A percentile compares a stretch with the other conserved stretches of the same genome.
These are phyloP conservation scores for Sterna hirundo DNA, from an alignment of 2,113 vertebrate species.

Conservation along the genomic window DNA sequence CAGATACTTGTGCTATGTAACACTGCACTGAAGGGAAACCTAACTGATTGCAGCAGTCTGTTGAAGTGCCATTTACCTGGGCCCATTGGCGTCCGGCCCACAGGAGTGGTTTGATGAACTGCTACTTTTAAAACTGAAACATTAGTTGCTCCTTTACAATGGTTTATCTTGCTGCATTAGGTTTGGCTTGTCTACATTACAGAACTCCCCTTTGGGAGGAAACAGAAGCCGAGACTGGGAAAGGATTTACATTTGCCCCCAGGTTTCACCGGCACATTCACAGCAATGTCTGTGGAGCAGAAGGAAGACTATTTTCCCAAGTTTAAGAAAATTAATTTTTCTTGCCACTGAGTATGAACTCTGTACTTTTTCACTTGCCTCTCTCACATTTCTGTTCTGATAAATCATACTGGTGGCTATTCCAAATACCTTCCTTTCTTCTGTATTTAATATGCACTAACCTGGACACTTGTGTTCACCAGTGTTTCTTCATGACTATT, in stretches of 20 bases:
- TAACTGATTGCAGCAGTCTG: neutral
- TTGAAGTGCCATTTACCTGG: constrained; percentile 7
- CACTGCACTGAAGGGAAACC: neutral
- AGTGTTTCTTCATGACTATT: neutral
- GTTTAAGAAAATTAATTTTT: neutral
- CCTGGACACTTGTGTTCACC: neutral
- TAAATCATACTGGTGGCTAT: neutral
- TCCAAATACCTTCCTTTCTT: neutral
- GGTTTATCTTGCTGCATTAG: constrained; percentile 3
- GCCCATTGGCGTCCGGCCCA: neutral
- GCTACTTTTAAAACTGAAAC: neutral
- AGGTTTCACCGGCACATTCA: neutral
- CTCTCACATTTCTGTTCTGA: neutral
- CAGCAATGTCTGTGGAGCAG: neutral
- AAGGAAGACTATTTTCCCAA: neutral
- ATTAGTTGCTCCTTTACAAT: neutral
- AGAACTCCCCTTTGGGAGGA: neutral
- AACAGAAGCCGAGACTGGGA: neutral
- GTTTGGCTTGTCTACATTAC: neutral
- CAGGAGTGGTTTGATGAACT: neutral
- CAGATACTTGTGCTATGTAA: neutral
- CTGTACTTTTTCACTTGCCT: neutral
- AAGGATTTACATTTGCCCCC: neutral
- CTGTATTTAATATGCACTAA: neutral
- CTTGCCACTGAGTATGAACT: neutral